Base-by-base conservation (phyloP, 2,113 vertebrate species). In the Gasterosteus aculeatus region DNA sequence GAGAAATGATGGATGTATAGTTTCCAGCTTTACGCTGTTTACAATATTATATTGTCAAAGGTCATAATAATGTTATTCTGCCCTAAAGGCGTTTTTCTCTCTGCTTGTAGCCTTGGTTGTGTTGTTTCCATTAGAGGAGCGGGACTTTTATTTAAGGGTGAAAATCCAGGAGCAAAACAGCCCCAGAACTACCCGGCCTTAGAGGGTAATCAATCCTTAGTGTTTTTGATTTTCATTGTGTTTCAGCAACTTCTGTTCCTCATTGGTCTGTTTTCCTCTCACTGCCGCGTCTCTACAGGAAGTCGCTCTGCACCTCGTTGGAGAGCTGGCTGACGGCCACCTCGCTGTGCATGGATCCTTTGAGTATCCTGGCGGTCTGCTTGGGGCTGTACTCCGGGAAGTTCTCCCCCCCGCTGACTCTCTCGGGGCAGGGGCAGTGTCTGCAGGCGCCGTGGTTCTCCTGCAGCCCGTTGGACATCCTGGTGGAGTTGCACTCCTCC, bases 261-360 rank as follows among this genome's bases (percentile, higher is more conserved):
- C 31, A 18, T 8, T 58, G 1, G 35, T 31, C 3, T 10, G 12
- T 29, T 72, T 74, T 5, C 46, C 44, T 57, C 10, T 56, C 18
- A 12, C 14, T 51, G 19, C 29, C 62, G 14, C 75, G 53, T 49
- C 19, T 61, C 71, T 93, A 94, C 9, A 94, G 87, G 75, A 95
- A 93, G 80, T 94, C 93, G 1, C 93, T 95, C 77, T 93, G 92
- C 64, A 93, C 5, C 59, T 95, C 93, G 5, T 86, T 93, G 72
- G 94, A 94, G 22, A 94, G 88, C 80, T 92, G 92, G 79, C 93
- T 94, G 67, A 94, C 88, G 18, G 91, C 90, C 72, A 93, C 85
- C 69, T 94, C 92, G 15, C 83, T 87, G 19, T 91, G 84, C 5
- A 29, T 39, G 5, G 87, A 92, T 59, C 90, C 91, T 65, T 85